phyloP scores from a whole-genome alignment of 1,140 invertebrate genomes.

The Acromyrmex heyeri region DNA sequence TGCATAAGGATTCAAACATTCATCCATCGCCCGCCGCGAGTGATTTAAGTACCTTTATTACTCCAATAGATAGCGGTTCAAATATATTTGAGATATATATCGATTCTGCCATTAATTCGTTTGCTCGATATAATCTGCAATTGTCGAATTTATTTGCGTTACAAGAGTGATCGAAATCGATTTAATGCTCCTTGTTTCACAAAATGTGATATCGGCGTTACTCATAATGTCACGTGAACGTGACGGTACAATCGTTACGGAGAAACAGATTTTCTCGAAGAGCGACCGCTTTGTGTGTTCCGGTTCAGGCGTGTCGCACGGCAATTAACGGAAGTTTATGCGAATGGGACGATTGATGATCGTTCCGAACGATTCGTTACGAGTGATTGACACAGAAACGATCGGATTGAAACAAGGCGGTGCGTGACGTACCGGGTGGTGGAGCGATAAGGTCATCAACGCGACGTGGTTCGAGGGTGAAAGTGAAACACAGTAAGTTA shows the following conservation, averaged over 20 bases:
- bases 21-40: background rate
- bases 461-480: conserved; percentile 14
- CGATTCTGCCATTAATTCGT: background rate
- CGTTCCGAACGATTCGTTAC: background rate
- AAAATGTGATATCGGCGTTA: background rate
- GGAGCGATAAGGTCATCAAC: background rate
- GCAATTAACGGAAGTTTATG: conserved; percentile 37
- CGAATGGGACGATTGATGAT: background rate
- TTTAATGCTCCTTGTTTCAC: background rate
- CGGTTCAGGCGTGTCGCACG: conserved; percentile 7
- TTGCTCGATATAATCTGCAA: background rate
- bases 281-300: background rate
- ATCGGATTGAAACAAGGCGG: background rate
- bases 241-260: conserved; percentile 28
- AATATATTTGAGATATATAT: background rate
- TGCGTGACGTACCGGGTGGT: background rate
- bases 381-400: conserved; percentile 18
- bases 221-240: conserved; percentile 35
- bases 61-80: background rate
- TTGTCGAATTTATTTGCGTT: background rate
- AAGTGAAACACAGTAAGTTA: conserved; percentile 48
- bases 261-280: conserved; percentile 49
- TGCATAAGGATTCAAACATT: background rate
- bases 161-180: background rate
- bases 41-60: background rate